Percentiles rank a stretch among this genome's conserved stretches.
These are phyloP conservation scores for Ctenochaetus hawaiiensis DNA, from an alignment of 2,797 vertebrate species.

Conservation along the genomic window DNA sequence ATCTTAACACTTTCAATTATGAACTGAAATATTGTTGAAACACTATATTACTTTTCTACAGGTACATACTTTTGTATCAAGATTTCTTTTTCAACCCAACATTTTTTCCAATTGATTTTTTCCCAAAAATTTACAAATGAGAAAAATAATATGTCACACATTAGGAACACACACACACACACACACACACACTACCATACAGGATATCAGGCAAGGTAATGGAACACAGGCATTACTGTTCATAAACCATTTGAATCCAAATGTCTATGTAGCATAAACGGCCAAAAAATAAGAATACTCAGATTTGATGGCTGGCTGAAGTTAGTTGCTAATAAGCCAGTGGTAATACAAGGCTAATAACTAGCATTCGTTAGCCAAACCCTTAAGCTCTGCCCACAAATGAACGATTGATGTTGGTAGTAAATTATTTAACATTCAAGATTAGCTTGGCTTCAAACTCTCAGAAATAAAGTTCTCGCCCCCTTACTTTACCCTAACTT, in stretches of 20 bases:
- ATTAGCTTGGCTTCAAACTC: slow-evolving; percentile 12
- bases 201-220: neutral
- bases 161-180: neutral
- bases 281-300: neutral
- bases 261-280: neutral
- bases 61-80: neutral
- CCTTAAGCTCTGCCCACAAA: neutral
- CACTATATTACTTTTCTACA: neutral
- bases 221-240: neutral
- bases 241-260: neutral
- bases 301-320: neutral
- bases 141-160: neutral
- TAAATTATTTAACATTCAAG: neutral
- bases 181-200: neutral
- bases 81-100: neutral
- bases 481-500: neutral
- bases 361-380: neutral
- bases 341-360: neutral
- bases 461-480: neutral
- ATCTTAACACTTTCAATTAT: neutral
- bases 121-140: neutral
- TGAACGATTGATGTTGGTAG: neutral
- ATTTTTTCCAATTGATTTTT: neutral
- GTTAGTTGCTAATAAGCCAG: neutral
- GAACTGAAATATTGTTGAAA: neutral